These are phyloP conservation scores for Megalopta genalis DNA, from an alignment of 1,140 invertebrate species.

Conservation along the genomic window DNA sequence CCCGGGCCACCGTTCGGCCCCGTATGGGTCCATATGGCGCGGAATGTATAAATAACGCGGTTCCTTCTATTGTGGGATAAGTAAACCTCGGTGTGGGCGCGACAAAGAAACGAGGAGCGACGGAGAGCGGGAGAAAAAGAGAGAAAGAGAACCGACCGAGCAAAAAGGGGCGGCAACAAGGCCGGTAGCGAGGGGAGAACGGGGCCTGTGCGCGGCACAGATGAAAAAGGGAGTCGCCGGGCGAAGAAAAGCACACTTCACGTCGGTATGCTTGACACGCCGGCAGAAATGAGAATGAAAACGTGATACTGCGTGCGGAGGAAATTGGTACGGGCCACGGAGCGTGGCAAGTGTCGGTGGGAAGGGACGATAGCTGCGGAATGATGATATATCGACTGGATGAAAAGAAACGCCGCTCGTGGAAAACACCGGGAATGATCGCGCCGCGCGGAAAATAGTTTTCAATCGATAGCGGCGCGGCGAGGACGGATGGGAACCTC, in stretches of 20 bases:
- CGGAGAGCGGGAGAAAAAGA: not conserved
- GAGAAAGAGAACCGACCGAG: not conserved
- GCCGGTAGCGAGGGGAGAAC: no score
- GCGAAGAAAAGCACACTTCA: constrained; percentile 49
- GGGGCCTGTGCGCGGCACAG: not conserved
- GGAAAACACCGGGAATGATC: constrained; percentile 14
- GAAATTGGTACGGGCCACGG: constrained; percentile 51
- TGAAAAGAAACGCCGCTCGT: not conserved
- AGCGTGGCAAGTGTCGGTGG: constrained; percentile 22
- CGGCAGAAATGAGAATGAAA: constrained; percentile 58
- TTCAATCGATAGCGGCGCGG: constrained; percentile 25
- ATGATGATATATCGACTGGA: constrained; percentile 30
- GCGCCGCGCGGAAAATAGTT: constrained; percentile 8
- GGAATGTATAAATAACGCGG: constrained; percentile 70
- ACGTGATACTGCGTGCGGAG: constrained; percentile 47
- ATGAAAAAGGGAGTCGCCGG: not conserved
- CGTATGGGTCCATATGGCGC: constrained; percentile 60
- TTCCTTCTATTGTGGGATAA: constrained; percentile 67
- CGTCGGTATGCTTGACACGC: constrained; percentile 52
- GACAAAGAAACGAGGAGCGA: constrained; percentile 13
- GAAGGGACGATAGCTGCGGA: constrained; percentile 14
- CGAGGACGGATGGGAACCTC: constrained; percentile 4
- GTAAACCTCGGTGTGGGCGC: constrained; percentile 52
- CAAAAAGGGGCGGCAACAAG: no score
- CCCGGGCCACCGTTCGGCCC: not conserved